Evolutionary conservation across 2,888 invertebrate genomes (phyloP), one percentile per base, ranked within the genome.

Genomic region (Beris morrisii): DNA sequence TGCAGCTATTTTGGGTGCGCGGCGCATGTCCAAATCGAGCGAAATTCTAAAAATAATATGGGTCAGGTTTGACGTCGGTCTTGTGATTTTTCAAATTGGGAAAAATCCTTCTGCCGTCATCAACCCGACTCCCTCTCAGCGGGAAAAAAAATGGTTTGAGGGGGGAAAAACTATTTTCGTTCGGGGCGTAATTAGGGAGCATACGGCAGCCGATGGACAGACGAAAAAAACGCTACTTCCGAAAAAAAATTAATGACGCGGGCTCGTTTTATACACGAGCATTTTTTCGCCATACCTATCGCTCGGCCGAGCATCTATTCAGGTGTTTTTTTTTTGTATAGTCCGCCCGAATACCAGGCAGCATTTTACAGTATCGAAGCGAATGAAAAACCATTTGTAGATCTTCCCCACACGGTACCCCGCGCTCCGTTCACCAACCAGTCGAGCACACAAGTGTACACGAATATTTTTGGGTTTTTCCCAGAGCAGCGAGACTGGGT

Each of bases 401-500:
- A 52, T 50, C 63, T 53, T 28, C 63, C 22, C 46, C 44, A 50
- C 30, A 53, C 30, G 46, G 48, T 12, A 15, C 50, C 31, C 50
- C 32, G n/a, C 28, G 44, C n/a, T 12, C 22, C 22, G 46, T 48
- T 22, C 48, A 30, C 31, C 3, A 53, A 11, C 38, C 53, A 53
- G 54, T 55, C 55, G 48, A 65, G 56, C 65, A 65, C 55, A 65
- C 55, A 7, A 56, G 56, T n/a, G 56, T 55, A 65, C 7, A 9
- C 44, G 63, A 55, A 58, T 22, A 59, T 64, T 69, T 61, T 69
- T 67, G 69, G 69, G 69, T 69, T 69, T 69, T 69, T 63, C 69
- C 69, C 54, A 57, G 67, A 58, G 22, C 50, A 48, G 30, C 53
- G 38, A 56, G 44, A 46, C 55, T 48, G 55, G 45, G 61, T 63